Evolutionary conservation across 2,113 vertebrate genomes (phyloP), one percentile per base, ranked within the genome.

Genomic region (Hepsetus odoe): DNA sequence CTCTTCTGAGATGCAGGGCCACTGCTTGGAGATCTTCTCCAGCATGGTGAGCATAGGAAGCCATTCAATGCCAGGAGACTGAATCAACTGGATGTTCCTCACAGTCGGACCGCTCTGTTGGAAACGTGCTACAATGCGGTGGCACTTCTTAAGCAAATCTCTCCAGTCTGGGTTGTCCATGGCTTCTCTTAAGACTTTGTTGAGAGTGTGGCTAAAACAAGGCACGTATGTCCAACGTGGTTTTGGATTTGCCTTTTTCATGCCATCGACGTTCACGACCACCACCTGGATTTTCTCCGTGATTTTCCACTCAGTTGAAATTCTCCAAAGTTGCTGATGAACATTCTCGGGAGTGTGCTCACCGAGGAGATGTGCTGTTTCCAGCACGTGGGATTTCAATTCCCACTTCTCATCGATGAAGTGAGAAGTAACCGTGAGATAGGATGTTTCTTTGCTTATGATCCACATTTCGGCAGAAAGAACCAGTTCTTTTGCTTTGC

Each of bases 391-490:
- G 5, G 75, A 81, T 49, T 67, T 81, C n/a, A 61, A 59, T 9
- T 44, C 24, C 83, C 79, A 84, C 24, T 67, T 61, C 5, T 42
- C 1, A 22, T 35, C 18, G 10, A 84, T 62, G 1, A 75, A 75
- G 65, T 84, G 80, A 65, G 76, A 79, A 32, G 65, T 75, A 10
- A 81, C 72, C 5, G 79, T 84, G 42, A 81, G 58, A 42, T 81
- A 84, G 12, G 59, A 71, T 16, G 26, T 9, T n/a, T 61, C 28
- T 32, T 65, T 65, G 11, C n/a, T 49, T 18, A 51, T 71, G n/a
- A 18, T 59, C 83, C 83, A 84, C 20, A 75, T 0, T 56, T 84
- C 80, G 7, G 79, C 76, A 14, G 83, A 81, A 55, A 84, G 71
- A 12, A 71, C 59, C 12, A 72, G 24, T 8, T 84, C 12, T 26